A percentile compares a stretch with the other conserved stretches of the same genome.
Evolutionary conservation across 2,113 vertebrate genomes (phyloP).

Genomic region (Brachyhypopomus occidentalis): DNA sequence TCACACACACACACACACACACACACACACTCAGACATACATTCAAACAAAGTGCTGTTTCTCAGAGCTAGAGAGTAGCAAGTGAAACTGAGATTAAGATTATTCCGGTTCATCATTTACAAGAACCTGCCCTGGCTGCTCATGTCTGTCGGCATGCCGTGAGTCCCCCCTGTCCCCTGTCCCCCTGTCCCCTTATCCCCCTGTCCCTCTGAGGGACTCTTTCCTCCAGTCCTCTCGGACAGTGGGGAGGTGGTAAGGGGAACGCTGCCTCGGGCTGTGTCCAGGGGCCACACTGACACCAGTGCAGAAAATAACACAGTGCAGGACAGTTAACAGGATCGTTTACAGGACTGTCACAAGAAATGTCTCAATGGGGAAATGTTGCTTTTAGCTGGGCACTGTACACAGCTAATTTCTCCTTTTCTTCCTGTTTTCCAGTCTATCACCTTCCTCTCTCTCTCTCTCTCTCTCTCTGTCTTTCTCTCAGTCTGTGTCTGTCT

Average conservation of each 20-base stretch:
- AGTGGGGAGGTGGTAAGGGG: no score
- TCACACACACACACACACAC: not conserved
- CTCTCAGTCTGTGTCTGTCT: not conserved
- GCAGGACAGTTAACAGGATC: no score
- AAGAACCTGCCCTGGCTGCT: not conserved
- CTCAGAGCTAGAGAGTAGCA: not conserved
- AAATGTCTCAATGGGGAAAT: no score
- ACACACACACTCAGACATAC: not conserved
- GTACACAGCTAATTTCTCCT: not conserved
- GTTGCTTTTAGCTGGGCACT: no score
- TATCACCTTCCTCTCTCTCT: not conserved
- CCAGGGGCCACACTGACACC: no score
- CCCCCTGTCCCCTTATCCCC: not conserved
- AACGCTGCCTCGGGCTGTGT: no score
- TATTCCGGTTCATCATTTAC: not conserved
- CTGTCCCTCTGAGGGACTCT: slow-evolving; percentile 4
- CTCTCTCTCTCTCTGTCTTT: not conserved
- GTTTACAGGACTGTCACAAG: no score
- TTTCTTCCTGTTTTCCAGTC: slow-evolving; percentile 5
- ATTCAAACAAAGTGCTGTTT: not conserved
- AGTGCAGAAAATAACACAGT: no score
- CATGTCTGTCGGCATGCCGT: no score
- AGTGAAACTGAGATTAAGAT: not conserved
- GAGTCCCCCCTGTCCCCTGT: not conserved
- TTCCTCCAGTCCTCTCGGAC: not conserved